Evolutionary conservation across 2,797 vertebrate genomes (phyloP), one percentile per base, ranked within the genome.

Genomic region (Yasuhikotakia modesta): DNA sequence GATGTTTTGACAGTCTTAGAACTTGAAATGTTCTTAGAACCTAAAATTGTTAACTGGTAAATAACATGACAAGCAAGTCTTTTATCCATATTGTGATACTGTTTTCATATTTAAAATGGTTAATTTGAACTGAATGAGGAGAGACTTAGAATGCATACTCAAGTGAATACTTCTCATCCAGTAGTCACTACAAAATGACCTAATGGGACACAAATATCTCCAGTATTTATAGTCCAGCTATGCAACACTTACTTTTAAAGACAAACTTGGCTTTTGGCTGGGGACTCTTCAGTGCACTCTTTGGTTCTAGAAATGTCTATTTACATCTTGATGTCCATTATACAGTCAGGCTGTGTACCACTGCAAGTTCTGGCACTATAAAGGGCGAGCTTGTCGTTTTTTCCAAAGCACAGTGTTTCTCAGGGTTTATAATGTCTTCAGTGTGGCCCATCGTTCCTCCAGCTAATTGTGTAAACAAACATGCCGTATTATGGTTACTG

Each of bases 391-490:
- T 64, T 73, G 70, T 43, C 6, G 12, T 76, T 58, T 66, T 83
- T 71, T 68, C 46, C 55, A 32, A 63, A 71, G 46, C 22, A 16
- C 46, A 11, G 45, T 67, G 19, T 71, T 74, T 58, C 22, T 0
- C 14, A 21, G 73, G 35, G 80, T 77, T 82, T 74, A 84, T 61
- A 79, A 32, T 53, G 63, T 58, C 72, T 79, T 53, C 52, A 50
- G 77, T 72, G 76, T 79, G 80, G 78, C 16, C 71, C 10, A 53
- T 76, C 70, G 14, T 74, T 73, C 53, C 75, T 61, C 72, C 21
- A 64, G 66, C 52, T 46, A 12, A 71, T 70, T 81, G 60, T 68
- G 58, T 82, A 81, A 80, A 78, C 81, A 81, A 83, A 75, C 43
- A 70, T 60, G 70, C 30, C 22, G 75, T 82, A 73, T 69, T 81